Evolutionary conservation across 2,888 invertebrate genomes (phyloP).

Genomic region (Troglohyphantes excavatus): DNA sequence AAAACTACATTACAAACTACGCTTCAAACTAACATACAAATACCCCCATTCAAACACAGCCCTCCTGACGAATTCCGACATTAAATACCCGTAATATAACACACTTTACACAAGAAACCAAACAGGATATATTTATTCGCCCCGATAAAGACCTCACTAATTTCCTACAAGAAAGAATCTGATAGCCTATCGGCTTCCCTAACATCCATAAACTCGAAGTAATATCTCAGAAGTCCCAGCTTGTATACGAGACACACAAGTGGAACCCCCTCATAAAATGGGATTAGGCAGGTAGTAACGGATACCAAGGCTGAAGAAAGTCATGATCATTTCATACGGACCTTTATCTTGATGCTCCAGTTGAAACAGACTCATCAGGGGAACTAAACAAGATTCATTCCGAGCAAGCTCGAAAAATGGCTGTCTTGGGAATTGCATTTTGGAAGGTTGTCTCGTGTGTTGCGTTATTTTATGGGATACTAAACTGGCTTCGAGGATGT

Average conservation of each 20-base stretch:
- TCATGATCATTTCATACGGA: not conserved
- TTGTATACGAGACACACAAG: not conserved
- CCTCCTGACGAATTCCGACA: too few species aligned
- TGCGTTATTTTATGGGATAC: too few species aligned
- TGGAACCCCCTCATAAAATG: slow-evolving; percentile 19
- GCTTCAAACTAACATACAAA: too few species aligned
- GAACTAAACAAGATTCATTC: slow-evolving; percentile 7
- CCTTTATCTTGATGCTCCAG: slow-evolving; percentile 9
- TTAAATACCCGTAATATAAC: not conserved
- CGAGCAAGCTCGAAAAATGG: not conserved
- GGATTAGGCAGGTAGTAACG: slow-evolving; percentile 16
- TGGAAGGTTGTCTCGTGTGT: too few species aligned
- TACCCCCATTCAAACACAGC: too few species aligned
- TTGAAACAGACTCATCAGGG: slow-evolving; percentile 25
- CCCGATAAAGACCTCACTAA: not conserved
- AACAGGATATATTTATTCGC: not conserved
- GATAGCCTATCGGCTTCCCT: not conserved
- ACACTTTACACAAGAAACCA: not conserved
- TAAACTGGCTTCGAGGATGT: too few species aligned
- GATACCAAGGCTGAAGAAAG: not conserved
- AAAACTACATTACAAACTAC: too few species aligned
- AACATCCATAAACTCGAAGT: not conserved
- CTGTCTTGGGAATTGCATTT: not conserved
- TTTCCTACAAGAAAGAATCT: not conserved
- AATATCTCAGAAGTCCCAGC: not conserved